A percentile compares a stretch with the other conserved stretches of the same genome.
These are phyloP conservation scores for Egretta garzetta DNA, from an alignment of 2,113 vertebrate genomes.

Conservation along the genomic window DNA sequence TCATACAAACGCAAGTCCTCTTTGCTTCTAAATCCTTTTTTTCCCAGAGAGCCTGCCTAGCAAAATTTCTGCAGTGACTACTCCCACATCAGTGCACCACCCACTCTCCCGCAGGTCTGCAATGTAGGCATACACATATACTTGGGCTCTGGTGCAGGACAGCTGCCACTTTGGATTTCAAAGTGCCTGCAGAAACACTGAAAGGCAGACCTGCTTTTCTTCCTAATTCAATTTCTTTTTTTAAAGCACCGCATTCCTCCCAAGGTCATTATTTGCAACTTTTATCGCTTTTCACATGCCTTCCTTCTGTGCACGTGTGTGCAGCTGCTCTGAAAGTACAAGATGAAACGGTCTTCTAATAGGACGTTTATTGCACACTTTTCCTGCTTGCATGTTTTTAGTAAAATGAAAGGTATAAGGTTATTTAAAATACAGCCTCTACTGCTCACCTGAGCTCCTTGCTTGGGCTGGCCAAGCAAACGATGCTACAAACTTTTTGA, in stretches of 20 bases:
- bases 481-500: fast-evolving
- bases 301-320: neutral
- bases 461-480: neutral
- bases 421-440: neutral
- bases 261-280: neutral
- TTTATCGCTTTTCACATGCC: neutral
- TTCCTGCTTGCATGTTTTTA: neutral
- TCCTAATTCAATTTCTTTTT: neutral
- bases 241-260: neutral
- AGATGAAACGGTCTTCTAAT: neutral
- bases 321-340: neutral
- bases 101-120: neutral
- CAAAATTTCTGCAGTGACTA: neutral
- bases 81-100: neutral
- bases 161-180: neutral
- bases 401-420: neutral
- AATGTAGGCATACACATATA: fast-evolving
- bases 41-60: neutral
- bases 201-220: neutral
- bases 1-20: neutral
- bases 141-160: neutral
- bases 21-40: neutral
- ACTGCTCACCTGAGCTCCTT: neutral
- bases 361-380: neutral
- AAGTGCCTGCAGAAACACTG: neutral